Evolutionary conservation across 1,140 invertebrate genomes (phyloP), one percentile per base, ranked within the genome.

Genomic region (Hycleus cichorii): DNA sequence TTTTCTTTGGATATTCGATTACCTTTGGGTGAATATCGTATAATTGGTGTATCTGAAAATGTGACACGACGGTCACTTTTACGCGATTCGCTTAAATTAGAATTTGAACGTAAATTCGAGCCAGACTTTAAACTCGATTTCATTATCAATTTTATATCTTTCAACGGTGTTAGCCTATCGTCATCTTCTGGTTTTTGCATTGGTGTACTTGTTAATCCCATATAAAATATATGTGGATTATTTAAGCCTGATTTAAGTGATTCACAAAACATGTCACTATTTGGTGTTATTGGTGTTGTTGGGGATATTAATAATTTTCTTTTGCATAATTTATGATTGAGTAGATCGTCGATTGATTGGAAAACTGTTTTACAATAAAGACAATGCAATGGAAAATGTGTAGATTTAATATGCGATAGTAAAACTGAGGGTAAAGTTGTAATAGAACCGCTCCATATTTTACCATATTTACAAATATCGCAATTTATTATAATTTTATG

Each of bases 391-490:
- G 66, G 66, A 52, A 60, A 64, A 59, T 68, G 66, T 4, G 25
- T 27, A 3, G 11, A 11, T 61, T 63, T 53, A 11, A 66, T 57
- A 52, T 68, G 66, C 26, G 57, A 38, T 18, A 66, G 18, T 3
- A 64, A 48, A 27, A 3, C 9, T 10, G 58, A 32, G 40, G 49
- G 43, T 10, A 39, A 12, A 38, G 39, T 53, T 43, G 10, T 52
- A 44, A 52, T 5, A 42, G 32, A 32, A 32, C 32, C 32, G 32
- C 32, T 32, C 32, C 32, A 32, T 51, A 43, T 42, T 48, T 53
- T 47, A 47, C 66, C 66, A 47, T 62, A 64, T 46, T 66, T 32
- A 44, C 66, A 68, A 47, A 65, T 59, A 49, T 68, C 60, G 48
- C 66, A 68, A 8, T 57, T 44, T 2, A 62, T 48, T 58, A 56